A percentile compares a stretch with the other conserved stretches of the same genome.
phyloP scores from a whole-genome alignment of 2,888 invertebrate genomes.

The Anaspis maculata region DNA sequence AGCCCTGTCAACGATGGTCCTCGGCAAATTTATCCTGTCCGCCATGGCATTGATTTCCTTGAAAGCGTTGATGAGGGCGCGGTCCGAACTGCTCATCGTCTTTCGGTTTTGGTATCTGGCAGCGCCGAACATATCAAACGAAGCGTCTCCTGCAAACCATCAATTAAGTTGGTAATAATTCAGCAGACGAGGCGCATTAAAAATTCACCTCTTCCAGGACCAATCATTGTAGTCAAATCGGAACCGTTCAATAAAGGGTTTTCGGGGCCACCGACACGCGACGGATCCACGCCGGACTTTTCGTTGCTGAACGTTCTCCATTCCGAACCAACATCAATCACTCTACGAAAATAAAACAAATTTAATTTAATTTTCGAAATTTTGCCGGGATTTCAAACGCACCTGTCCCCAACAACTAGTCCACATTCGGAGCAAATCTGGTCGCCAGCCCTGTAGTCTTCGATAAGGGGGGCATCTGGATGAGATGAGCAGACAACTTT shows the following conservation, averaged over 20 bases:
- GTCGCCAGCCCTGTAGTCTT: constrained; percentile 98
- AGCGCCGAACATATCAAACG: constrained; percentile 79
- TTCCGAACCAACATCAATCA: constrained; percentile 99
- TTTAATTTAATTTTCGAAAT: not conserved
- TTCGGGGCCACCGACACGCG: constrained; percentile 99
- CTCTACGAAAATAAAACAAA: constrained; percentile 49
- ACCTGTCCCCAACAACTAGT: constrained; percentile 98
- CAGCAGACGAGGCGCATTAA: too few relatives aligned
- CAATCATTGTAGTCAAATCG: constrained; percentile 95
- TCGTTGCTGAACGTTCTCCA: constrained; percentile 99
- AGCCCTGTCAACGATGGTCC: constrained; percentile 94
- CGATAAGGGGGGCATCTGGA: constrained; percentile 92
- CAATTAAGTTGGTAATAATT: constrained; percentile 3
- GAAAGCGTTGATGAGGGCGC: constrained; percentile 92
- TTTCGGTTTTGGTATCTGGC: constrained; percentile 67
- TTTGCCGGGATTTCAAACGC: constrained; percentile 15
- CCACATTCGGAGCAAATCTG: constrained; percentile 99
- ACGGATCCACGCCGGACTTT: constrained; percentile 92
- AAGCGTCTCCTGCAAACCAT: constrained; percentile 60
- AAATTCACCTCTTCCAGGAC: constrained; percentile 46
- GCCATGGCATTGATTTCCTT: constrained; percentile 97
- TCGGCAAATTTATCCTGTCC: constrained; percentile 92
- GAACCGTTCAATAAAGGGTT: constrained; percentile 93
- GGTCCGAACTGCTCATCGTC: constrained; percentile 88
- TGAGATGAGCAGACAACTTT: constrained; percentile 87